Evolutionary conservation across 2,888 invertebrate species (phyloP).

Genomic region (Cyrtodaria siliqua): DNA sequence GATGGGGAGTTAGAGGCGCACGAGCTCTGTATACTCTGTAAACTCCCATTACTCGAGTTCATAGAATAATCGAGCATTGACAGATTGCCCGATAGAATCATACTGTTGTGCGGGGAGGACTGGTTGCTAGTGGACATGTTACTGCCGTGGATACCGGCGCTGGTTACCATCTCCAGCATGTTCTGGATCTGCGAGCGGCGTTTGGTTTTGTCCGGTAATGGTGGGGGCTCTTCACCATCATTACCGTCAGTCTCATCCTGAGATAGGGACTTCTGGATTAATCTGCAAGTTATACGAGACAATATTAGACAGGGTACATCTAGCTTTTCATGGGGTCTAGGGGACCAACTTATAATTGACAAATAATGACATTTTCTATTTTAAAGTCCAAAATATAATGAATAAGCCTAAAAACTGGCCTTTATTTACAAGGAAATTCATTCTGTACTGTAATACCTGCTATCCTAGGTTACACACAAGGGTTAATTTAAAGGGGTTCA

Average conservation of each 20-base stretch:
- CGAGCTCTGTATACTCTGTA: constrained; percentile 44
- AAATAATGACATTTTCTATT: no score
- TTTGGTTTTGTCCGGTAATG: constrained; percentile 76
- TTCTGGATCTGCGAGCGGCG: constrained; percentile 71
- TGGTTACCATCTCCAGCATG: constrained; percentile 69
- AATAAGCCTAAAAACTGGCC: no score
- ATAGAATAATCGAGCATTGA: constrained; percentile 52
- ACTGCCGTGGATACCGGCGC: constrained; percentile 43
- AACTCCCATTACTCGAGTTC: constrained; percentile 63
- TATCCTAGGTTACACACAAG: no score
- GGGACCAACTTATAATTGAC: no score
- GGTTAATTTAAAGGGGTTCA: no score
- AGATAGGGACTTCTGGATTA: constrained; percentile 67
- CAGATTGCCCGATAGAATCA: constrained; percentile 57
- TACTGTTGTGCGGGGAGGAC: constrained; percentile 66
- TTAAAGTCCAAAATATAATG: no score
- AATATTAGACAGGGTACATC: no score
- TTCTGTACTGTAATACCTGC: no score
- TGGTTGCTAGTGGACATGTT: constrained; percentile 39
- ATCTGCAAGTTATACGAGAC: constrained; percentile 49
- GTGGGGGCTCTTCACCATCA: constrained; percentile 58
- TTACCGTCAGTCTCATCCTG: constrained; percentile 61
- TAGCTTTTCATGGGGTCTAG: no score
- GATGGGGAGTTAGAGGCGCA: constrained; percentile 86
- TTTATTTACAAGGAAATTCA: no score